Conservation (phyloP, 2,797 vertebrate species). For the Esox masquinongy region DNA sequence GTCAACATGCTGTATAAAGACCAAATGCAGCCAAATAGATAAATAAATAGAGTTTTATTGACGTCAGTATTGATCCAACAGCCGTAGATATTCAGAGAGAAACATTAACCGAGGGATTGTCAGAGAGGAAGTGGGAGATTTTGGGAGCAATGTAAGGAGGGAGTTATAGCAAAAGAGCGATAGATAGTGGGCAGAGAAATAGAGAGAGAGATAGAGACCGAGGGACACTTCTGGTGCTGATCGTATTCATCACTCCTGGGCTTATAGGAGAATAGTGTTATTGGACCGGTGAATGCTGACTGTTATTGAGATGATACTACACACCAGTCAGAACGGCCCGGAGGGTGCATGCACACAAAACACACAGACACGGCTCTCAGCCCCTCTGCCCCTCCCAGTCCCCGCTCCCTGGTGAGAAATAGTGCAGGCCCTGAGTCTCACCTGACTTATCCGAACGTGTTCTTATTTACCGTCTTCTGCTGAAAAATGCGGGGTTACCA, state of each 20-base stretch:
- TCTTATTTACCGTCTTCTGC: slow-evolving; percentile 36
- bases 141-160: neutral
- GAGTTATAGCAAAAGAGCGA: neutral
- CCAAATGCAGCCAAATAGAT: neutral
- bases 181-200: neutral
- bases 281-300: slow-evolving; percentile 45
- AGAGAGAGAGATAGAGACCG: neutral
- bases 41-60: neutral
- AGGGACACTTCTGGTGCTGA: slow-evolving; percentile 8
- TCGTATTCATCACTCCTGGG: slow-evolving; percentile 34
- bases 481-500: slow-evolving; percentile 58
- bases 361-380: neutral
- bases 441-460: slow-evolving; percentile 26
- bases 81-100: neutral
- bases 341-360: neutral
- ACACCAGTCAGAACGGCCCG: slow-evolving; percentile 28
- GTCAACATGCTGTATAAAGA: neutral
- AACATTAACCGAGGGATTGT: neutral
- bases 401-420: neutral
- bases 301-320: slow-evolving; percentile 47
- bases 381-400: neutral
- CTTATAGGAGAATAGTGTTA: slow-evolving; percentile 24
- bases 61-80: neutral
- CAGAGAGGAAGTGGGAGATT: neutral
- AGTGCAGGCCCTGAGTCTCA: neutral